phyloP scores from a whole-genome alignment of 2,888 invertebrate species.

The Sminthurinus aureus region DNA sequence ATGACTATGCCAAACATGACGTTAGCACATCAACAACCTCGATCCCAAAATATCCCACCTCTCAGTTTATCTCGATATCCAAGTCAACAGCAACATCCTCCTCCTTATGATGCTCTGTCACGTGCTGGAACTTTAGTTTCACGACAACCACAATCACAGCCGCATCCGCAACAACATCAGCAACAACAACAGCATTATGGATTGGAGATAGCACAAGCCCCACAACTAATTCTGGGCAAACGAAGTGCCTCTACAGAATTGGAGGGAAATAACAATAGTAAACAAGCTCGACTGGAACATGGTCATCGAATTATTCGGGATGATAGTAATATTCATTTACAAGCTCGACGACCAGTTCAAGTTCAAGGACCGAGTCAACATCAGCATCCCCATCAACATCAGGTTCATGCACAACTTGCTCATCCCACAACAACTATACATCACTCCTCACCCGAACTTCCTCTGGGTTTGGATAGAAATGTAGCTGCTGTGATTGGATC shows the following conservation, averaged over 20 bases:
- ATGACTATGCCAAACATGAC: neutral
- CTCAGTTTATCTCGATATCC: neutral
- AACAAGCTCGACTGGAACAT: neutral
- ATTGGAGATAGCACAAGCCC: neutral
- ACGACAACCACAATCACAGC: constrained; percentile 4
- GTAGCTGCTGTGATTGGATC: constrained; percentile 46
- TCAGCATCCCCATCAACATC: neutral
- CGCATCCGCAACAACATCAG: neutral
- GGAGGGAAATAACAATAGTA: neutral
- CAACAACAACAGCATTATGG: neutral
- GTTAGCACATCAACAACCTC: constrained; percentile 34
- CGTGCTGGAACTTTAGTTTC: neutral
- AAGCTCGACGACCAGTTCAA: neutral
- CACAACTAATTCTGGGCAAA: constrained; percentile 28
- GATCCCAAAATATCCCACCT: neutral
- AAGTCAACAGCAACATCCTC: neutral
- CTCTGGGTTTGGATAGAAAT: constrained; percentile 26
- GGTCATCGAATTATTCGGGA: neutral
- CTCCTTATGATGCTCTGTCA: too few relatives aligned
- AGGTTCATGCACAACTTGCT: neutral
- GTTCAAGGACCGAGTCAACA: neutral
- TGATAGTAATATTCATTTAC: neutral
- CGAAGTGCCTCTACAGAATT: constrained; percentile 19
- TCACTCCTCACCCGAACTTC: constrained; percentile 1
- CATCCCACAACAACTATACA: constrained; percentile 10